These are phyloP conservation scores for Mastigias papua DNA, from an alignment of 30 jellyfish, hydroid and myxozoan species.

Conservation along the genomic window DNA sequence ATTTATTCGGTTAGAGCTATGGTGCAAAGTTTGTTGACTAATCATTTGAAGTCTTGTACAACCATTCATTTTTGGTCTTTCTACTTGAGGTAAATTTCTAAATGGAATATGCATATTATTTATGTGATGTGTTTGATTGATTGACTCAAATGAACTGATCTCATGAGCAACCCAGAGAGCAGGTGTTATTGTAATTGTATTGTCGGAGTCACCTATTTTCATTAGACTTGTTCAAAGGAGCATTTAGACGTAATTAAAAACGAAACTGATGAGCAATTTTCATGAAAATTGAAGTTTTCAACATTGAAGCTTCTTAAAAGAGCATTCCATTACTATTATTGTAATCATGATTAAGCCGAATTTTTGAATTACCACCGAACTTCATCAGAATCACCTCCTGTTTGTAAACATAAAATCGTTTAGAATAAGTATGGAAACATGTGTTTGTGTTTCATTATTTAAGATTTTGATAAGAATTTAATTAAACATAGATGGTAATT, in stretches of 20 bases:
- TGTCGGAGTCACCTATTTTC: neutral
- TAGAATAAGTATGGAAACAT: constrained; percentile 22
- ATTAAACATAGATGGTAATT: constrained; percentile 24
- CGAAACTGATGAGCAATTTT: constrained; percentile 3
- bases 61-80: too few species aligned
- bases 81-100: too few species aligned
- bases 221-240: neutral
- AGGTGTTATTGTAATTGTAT: neutral
- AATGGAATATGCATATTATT: too few species aligned
- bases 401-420: constrained; percentile 17
- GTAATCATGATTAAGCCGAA: constrained; percentile 33
- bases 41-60: too few species aligned
- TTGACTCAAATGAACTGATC: too few species aligned
- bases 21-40: too few species aligned
- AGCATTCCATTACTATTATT: constrained; percentile 26
- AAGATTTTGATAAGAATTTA: constrained; percentile 51
- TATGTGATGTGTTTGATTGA: too few species aligned
- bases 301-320: constrained; percentile 66
- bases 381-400: neutral
- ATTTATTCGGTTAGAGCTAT: too few species aligned
- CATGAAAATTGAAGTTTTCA: constrained; percentile 22
- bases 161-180: too few species aligned
- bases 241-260: constrained; percentile 1
- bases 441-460: constrained; percentile 35
- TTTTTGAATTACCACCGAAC: constrained; percentile 13